Evolutionary conservation across 2,797 vertebrate species (phyloP).

Genomic region (Pempheris klunzingeri): DNA sequence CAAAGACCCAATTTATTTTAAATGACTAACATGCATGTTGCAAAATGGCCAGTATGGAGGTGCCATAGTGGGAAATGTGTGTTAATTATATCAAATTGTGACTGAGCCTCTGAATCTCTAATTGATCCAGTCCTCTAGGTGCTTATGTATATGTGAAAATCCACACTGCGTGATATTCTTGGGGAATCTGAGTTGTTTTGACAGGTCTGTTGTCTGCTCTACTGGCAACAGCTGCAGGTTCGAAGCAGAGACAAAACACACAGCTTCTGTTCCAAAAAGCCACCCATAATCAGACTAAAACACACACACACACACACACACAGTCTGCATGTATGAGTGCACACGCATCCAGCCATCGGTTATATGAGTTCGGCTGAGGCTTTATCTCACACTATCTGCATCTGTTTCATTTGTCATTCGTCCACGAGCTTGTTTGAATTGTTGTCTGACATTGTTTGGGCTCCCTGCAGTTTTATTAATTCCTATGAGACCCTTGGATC

Average conservation of each 20-base stretch:
- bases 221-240: constrained; percentile 60
- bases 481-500: constrained; percentile 41
- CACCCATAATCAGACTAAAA: no score
- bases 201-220: constrained; percentile 41
- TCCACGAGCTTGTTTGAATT: constrained; percentile 60
- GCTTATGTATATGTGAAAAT: constrained; percentile 8
- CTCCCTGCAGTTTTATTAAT: constrained; percentile 55
- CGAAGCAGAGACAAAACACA: constrained; percentile 60
- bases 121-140: neutral
- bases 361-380: constrained; percentile 4
- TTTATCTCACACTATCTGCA: constrained; percentile 43
- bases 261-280: constrained; percentile 37
- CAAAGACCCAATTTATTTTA: neutral
- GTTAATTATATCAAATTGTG: neutral
- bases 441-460: constrained; percentile 66
- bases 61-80: neutral
- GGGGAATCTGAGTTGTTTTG: constrained; percentile 38
- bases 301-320: neutral
- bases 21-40: neutral
- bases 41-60: neutral
- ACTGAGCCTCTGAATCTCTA: neutral
- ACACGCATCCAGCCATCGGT: neutral
- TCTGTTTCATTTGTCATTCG: constrained; percentile 29
- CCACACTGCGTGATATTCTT: neutral
- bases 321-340: neutral